Conservation (phyloP, 1,140 invertebrate species). For the Acyrthosiphon pisum region DNA sequence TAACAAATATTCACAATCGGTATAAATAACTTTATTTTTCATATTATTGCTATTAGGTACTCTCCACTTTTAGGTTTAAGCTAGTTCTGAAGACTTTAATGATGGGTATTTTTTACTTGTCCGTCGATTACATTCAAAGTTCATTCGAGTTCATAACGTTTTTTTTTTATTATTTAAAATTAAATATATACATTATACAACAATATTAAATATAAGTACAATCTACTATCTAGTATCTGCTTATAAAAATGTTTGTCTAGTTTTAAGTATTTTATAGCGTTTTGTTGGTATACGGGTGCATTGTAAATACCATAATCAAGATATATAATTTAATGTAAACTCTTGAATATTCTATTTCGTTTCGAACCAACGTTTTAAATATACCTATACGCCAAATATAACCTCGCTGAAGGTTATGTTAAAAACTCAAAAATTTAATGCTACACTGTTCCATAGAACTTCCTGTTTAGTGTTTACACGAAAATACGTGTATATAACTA, state of each 20-base stretch:
- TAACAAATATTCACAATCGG: neutral
- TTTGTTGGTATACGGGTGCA: neutral
- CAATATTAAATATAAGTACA: neutral
- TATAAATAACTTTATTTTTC: neutral
- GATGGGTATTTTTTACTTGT: neutral
- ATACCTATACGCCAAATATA: neutral
- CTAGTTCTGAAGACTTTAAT: conserved; percentile 25
- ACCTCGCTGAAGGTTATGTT: conserved; percentile 10
- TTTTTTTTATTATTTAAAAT: neutral
- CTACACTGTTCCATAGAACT: neutral
- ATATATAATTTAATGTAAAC: neutral
- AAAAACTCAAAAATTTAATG: neutral
- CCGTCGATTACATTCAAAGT: neutral
- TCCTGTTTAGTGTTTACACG: conserved; percentile 20
- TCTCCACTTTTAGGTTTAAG: neutral
- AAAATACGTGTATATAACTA: neutral
- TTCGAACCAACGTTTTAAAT: neutral
- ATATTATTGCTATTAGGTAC: neutral
- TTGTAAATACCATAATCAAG: neutral
- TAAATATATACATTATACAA: neutral
- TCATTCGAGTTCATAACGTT: neutral
- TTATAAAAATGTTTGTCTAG: neutral
- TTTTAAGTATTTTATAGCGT: neutral
- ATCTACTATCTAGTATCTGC: no score
- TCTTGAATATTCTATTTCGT: neutral